phyloP scores from a whole-genome alignment of 23 tunicate genomes.

The Diplosoma virens region DNA sequence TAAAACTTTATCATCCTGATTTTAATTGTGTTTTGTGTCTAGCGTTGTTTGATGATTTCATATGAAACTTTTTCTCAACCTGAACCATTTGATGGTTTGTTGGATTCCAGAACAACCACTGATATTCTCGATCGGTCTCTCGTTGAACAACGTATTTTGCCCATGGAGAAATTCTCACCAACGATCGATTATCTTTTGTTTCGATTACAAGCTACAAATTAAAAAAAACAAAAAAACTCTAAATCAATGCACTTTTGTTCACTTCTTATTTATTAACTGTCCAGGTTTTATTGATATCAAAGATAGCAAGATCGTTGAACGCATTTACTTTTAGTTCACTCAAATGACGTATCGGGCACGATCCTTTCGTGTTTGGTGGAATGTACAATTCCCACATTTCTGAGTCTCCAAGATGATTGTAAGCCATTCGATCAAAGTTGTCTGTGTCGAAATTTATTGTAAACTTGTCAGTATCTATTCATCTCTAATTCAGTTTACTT shows the following conservation, averaged over 20 bases:
- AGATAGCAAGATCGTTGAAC: too few species aligned
- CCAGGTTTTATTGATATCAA: too few species aligned
- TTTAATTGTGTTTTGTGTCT: too few species aligned
- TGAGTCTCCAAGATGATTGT: neutral
- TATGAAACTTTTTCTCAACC: too few species aligned
- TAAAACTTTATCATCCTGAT: too few species aligned
- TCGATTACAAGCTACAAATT: conserved; percentile 63
- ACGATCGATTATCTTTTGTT: conserved; percentile 34
- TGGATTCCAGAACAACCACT: conserved; percentile 86
- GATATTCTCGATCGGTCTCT: neutral
- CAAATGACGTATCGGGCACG: conserved; percentile 55
- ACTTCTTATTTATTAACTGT: too few species aligned
- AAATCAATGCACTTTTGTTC: too few species aligned
- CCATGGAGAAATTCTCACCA: conserved; percentile 88
- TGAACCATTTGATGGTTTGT: conserved; percentile 1
- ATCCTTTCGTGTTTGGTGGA: conserved; percentile 44
- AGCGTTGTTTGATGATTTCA: too few species aligned
- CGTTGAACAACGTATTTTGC: conserved; percentile 69
- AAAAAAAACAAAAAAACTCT: neutral
- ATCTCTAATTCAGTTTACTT: too few species aligned
- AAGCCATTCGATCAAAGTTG: conserved; percentile 30
- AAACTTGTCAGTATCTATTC: neutral
- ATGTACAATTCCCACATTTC: conserved; percentile 52
- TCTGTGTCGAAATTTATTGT: conserved; percentile 26
- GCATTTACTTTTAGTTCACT: conserved; percentile 44